A percentile compares a stretch with the other conserved stretches of the same genome.
Conservation (phyloP, 2,113 vertebrate species). For the Progne subis region DNA sequence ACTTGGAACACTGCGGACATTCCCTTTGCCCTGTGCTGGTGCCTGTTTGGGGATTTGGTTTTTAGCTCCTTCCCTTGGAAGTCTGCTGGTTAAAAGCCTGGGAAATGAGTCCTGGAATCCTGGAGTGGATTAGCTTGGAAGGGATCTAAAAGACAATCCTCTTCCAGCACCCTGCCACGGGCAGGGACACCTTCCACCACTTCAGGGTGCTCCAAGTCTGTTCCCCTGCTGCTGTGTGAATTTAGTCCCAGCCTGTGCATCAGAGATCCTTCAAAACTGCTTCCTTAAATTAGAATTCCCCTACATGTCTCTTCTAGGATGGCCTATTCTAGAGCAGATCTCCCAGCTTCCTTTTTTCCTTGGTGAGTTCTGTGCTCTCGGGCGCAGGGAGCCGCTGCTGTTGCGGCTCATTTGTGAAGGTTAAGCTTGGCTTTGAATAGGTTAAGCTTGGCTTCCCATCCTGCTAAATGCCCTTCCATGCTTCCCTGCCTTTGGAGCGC, state of each 20-base stretch:
- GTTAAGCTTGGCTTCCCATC: background rate
- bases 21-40: background rate
- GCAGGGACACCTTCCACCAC: background rate
- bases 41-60: background rate
- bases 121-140: background rate
- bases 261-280: background rate
- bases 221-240: background rate
- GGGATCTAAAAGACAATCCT: background rate
- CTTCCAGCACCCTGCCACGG: background rate
- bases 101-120: background rate
- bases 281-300: background rate
- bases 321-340: background rate
- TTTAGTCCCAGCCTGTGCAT: background rate
- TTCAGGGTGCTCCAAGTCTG: background rate
- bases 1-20: rapidly evolving
- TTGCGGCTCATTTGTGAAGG: background rate
- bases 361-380: background rate
- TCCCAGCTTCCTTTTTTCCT: background rate
- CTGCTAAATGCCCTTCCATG: rapidly evolving
- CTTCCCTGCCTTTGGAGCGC: background rate
- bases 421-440: background rate
- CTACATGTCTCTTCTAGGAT: rapidly evolving
- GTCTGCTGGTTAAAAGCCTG: background rate
- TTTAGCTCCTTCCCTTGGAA: background rate
- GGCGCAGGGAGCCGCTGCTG: background rate